Evolutionary conservation across 2,797 vertebrate species (phyloP).

Genomic region (Mergus octosetaceus): DNA sequence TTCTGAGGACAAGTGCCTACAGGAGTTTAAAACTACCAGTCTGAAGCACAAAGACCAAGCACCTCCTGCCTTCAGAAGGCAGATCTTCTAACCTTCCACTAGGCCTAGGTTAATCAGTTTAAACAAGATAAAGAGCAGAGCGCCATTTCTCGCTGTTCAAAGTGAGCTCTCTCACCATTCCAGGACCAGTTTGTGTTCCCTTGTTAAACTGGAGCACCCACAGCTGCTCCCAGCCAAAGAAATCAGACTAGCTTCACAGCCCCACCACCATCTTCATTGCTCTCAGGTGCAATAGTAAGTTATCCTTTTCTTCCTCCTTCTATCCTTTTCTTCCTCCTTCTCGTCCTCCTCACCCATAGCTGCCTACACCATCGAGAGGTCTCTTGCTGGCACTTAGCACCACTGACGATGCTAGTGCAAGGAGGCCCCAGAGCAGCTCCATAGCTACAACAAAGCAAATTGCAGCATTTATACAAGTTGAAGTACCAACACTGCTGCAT

Average conservation of each 20-base stretch:
- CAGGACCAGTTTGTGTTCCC: neutral
- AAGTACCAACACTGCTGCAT: neutral
- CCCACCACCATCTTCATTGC: neutral
- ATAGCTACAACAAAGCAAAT: neutral
- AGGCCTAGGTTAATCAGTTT: neutral
- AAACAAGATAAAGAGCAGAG: neutral
- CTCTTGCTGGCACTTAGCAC: neutral
- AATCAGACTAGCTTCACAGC: neutral
- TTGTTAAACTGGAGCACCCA: neutral
- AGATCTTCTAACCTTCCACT: neutral
- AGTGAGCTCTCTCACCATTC: neutral
- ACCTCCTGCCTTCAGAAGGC: neutral
- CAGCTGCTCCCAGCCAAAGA: neutral
- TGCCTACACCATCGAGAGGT: neutral
- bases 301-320: neutral
- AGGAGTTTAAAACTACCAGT: neutral
- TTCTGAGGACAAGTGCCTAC: neutral
- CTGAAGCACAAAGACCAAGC: neutral
- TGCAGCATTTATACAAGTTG: neutral
- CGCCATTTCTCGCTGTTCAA: neutral
- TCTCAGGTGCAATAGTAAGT: neutral
- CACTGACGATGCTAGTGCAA: fast-evolving
- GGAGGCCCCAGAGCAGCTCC: neutral
- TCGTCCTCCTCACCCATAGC: neutral
- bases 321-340: neutral